Evolutionary conservation across 2,797 vertebrate species (phyloP).

Genomic region (Rousettus madagascariensis): DNA sequence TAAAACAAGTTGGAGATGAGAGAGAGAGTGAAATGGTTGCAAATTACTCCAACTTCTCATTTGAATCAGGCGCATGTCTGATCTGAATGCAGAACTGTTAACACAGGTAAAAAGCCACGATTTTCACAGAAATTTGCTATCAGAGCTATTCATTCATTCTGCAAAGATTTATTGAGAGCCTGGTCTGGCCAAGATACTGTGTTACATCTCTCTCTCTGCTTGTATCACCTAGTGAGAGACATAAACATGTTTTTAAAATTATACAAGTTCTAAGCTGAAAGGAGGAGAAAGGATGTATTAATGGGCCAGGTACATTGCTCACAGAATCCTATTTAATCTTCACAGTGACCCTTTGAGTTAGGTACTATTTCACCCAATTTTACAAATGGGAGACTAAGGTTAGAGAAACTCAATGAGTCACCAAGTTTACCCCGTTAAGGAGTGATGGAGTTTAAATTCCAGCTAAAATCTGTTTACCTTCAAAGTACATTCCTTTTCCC

Average conservation of each 20-base stretch:
- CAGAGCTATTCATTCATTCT: conserved; percentile 33
- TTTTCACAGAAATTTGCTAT: conserved; percentile 22
- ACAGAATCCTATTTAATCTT: background rate
- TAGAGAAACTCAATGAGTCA: background rate
- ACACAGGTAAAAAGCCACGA: background rate
- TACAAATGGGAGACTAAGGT: conserved; percentile 23
- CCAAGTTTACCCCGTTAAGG: background rate
- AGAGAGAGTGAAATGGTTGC: background rate
- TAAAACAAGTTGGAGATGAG: background rate
- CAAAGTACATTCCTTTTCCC: background rate
- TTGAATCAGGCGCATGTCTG: background rate
- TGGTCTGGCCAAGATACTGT: background rate
- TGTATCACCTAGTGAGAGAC: background rate
- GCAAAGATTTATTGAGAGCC: background rate
- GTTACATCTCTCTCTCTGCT: background rate
- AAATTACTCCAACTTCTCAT: background rate
- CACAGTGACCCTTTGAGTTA: background rate
- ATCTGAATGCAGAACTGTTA: conserved; percentile 1
- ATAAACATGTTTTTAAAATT: background rate
- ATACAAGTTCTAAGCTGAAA: background rate
- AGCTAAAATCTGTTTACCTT: background rate
- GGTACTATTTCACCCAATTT: background rate
- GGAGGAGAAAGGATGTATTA: background rate
- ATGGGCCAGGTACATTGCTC: background rate
- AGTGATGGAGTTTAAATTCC: background rate